Conservation (phyloP, 2,797 vertebrate genomes). For the Mycteria americana region DNA sequence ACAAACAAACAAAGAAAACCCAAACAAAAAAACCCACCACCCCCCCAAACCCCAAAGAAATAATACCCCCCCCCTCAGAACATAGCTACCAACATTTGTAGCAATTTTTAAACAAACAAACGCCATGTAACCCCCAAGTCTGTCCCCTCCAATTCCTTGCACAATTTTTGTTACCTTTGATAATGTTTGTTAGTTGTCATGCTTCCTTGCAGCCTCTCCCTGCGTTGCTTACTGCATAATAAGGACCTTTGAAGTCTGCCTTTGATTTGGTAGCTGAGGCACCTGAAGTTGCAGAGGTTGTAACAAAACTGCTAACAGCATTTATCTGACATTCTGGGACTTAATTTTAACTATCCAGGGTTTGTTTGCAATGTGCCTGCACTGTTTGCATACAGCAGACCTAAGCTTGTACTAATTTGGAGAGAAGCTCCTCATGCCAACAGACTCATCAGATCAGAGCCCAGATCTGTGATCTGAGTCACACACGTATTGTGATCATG, state of each 20-base stretch:
- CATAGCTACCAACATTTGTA: background rate
- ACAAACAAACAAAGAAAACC: background rate
- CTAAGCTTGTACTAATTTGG: background rate
- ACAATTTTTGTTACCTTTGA: conserved; percentile 27
- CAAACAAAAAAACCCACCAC: background rate
- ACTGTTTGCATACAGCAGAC: conserved; percentile 32
- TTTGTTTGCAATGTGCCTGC: background rate
- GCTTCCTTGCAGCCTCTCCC: background rate
- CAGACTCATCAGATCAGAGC: conserved; percentile 10
- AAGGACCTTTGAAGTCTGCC: conserved; percentile 41
- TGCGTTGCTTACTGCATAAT: background rate
- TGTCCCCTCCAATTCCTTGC: background rate
- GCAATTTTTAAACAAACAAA: background rate
- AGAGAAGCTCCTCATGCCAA: background rate
- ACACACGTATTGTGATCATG: background rate
- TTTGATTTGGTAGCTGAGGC: conserved; percentile 31
- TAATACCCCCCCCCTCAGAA: background rate
- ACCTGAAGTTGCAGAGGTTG: background rate
- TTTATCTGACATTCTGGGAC: background rate
- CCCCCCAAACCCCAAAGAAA: background rate
- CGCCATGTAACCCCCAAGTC: background rate
- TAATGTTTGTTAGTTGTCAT: conserved; percentile 37
- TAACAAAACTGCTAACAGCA: background rate
- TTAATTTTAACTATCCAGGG: background rate
- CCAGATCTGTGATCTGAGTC: conserved; percentile 30